A percentile compares a stretch with the other conserved stretches of the same genome.
Conservation (phyloP, 2,888 invertebrate species). For the Erebia aethiops region DNA sequence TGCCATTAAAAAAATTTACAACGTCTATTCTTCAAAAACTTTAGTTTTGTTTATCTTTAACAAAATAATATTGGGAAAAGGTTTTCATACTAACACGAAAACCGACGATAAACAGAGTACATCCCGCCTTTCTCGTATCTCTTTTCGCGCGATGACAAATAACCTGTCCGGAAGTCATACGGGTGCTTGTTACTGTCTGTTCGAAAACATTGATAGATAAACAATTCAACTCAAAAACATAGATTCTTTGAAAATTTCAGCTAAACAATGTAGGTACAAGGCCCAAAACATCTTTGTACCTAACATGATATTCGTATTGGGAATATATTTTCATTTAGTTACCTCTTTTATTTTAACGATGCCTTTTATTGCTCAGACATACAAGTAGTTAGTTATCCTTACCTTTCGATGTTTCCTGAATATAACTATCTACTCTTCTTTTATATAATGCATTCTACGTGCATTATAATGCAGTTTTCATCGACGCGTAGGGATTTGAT, state of each 20-base stretch:
- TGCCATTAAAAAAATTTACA: too few relatives aligned
- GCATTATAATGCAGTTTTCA: too few relatives aligned
- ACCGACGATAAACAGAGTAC: slow-evolving; percentile 7
- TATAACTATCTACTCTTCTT: too few relatives aligned
- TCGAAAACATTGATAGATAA: slow-evolving; percentile 23
- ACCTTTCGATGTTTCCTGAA: too few relatives aligned
- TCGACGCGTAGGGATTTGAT: too few relatives aligned
- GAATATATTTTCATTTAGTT: too few relatives aligned
- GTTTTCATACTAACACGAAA: background rate
- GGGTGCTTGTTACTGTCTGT: slow-evolving; percentile 25
- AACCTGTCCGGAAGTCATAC: slow-evolving; percentile 30
- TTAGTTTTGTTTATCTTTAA: too few relatives aligned
- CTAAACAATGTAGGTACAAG: background rate
- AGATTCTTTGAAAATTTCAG: background rate
- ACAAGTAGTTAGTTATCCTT: too few relatives aligned
- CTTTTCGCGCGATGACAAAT: slow-evolving; percentile 19
- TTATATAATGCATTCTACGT: too few relatives aligned
- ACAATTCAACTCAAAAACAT: background rate
- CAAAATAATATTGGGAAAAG: background rate
- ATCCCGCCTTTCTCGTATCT: slow-evolving; percentile 14
- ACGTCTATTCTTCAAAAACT: too few relatives aligned
- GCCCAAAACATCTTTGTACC: background rate
- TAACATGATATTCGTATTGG: background rate
- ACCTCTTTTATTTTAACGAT: too few relatives aligned
- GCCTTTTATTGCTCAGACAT: too few relatives aligned